Base-by-base conservation (phyloP, 2,113 vertebrate genomes). In the Gopherus evgoodei region DNA sequence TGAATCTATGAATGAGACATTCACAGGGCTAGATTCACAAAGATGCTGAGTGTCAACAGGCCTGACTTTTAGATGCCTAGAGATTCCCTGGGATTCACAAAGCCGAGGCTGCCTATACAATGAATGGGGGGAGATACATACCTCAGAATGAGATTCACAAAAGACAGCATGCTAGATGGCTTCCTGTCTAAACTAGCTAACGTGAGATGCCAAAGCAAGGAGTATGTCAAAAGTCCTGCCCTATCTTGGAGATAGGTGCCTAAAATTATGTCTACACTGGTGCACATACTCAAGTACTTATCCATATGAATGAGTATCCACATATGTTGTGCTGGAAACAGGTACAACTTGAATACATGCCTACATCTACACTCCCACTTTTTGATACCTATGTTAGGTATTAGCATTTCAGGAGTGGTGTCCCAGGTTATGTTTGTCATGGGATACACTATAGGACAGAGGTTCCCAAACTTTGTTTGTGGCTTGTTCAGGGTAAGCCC, bases 1-100 rank as follows among this genome's bases (percentile, higher is more conserved):
- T 38, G 12, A 86, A 47, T 86, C 11, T 86, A 81, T 14, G 8
- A 1, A 81, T 3, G 0, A 0, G 0, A 0, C 57, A 65, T 50
- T 87, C 11, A 69, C 21, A 69, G 16, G 35, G 8, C 65, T n/a
- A 69, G 35, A 69, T 62, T 62, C 57, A 69, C 31, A 69, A 69
- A n/a, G 35, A n/a, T 16, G 31, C 62, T 69, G 8, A n/a, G 62
- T 4, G 6, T 21, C 65, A 21, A 8, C 35, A 69, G 2, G 13
- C 35, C 31, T 69, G 65, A n/a, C 35, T n/a, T 69, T 69, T 69
- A 69, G 8, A 8, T 69, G 62, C 31, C 31, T 69, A n/a, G 65
- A n/a, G 17, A n/a, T n/a, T 69, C 35, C n/a, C 17, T 69, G 35
- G 35, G 35, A 69, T 69, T 69, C 8, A n/a, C 16, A n/a, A n/a